Evolutionary conservation across 2,888 invertebrate genomes (phyloP).

Genomic region (Cyclophora punctaria): DNA sequence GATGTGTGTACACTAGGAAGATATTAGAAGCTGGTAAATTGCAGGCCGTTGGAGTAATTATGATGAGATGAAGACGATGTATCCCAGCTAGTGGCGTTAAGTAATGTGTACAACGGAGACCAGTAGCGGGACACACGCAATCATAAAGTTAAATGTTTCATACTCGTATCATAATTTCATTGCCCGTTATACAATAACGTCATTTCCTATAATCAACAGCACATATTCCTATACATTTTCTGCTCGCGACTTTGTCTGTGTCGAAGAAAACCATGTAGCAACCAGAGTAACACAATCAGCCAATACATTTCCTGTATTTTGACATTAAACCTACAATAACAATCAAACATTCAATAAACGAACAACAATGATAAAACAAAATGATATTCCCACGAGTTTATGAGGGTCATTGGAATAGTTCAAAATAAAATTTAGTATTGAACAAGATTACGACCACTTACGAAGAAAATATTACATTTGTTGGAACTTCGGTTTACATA

Average conservation of each 20-base stretch:
- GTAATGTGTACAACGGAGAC: conserved; percentile 40
- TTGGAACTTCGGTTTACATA: too few species aligned
- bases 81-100: conserved; percentile 26
- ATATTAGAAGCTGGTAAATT: conserved; percentile 30
- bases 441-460: conserved; percentile 35
- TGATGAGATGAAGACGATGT: conserved; percentile 40
- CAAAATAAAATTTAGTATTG: conserved; percentile 52
- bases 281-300: too few species aligned
- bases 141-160: conserved; percentile 45
- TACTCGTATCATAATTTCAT: conserved; percentile 26
- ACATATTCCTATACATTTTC: too few species aligned
- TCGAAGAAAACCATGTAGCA: too few species aligned
- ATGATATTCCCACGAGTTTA: conserved; percentile 43
- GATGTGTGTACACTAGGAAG: conserved; percentile 14
- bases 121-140: conserved; percentile 40
- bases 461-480: conserved; percentile 29
- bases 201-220: conserved; percentile 7
- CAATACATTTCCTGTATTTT: too few species aligned
- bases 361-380: conserved; percentile 21
- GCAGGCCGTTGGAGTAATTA: conserved; percentile 40
- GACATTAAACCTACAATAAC: not conserved
- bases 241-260: too few species aligned
- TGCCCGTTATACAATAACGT: conserved; percentile 28
- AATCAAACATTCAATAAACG: conserved; percentile 2
- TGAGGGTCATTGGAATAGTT: conserved; percentile 55